Base-by-base conservation (phyloP, 2,888 invertebrate genomes). In the Teinopalpus imperialis region DNA sequence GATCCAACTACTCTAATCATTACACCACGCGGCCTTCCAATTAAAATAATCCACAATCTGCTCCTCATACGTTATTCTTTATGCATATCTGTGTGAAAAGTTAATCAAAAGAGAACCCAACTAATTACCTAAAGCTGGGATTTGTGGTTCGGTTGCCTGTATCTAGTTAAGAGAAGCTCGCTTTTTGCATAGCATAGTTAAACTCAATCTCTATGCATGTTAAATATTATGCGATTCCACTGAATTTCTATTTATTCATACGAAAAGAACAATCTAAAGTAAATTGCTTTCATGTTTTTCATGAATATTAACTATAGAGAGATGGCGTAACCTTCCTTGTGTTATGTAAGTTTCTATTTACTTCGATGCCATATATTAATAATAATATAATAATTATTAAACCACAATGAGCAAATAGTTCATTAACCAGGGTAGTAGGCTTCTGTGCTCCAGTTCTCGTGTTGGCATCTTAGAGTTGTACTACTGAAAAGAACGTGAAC, bases 51-150 rank as follows among this genome's bases (percentile, higher is more conserved):
- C 10, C 23, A 5, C 12, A 20, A 13, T 21, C 5, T 1, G 27
- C 13, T 27, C 34, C 7, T 27, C 9, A 1, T 13, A 35, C 27
- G 26, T 43, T 40, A 31, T 23, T 35, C 35, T 35, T 27, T 29
- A 29, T 21, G 43, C 21, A 29, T 43, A 29, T 29, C 29, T 16
- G 23, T 23, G 41, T 31, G 41, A 27, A 30, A 44, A 44, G 57
- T 58, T 66, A 71, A 72, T 69, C 60, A 50, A 59, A 56, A 47
- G 46, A 52, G 60, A 53, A 60, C 65, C 60, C 61, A 60, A 53
- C 52, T 63, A 73, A 64, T 74, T 71, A 79, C 69, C 69, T 58
- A 67, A 69, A 74, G 63, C 67, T 57, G 48, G 69, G 71, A 67
- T 70, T 72, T 61, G 63, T 54, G 60, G 63, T 39, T 12, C 24